Evolutionary conservation across 2,113 vertebrate species (phyloP).

Genomic region (Arizona elegans): DNA sequence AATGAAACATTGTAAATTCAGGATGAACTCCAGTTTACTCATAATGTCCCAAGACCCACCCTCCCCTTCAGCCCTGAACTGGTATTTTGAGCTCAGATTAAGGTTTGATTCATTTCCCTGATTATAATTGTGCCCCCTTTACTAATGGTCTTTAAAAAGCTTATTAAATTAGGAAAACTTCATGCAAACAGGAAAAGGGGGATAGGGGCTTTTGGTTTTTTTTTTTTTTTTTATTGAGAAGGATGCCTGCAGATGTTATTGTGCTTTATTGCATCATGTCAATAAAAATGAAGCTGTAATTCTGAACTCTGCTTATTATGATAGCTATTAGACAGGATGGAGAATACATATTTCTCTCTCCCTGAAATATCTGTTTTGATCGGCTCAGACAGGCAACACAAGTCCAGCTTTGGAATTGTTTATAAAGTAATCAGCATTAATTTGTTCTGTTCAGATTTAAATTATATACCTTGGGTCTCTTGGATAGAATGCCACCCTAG

Average conservation of each 20-base stretch:
- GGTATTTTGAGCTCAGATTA: background rate
- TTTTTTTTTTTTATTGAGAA: background rate
- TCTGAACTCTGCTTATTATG: slow-evolving; percentile 44
- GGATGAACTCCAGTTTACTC: background rate
- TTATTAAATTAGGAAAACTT: slow-evolving; percentile 32
- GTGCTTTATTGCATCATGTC: slow-evolving; percentile 40
- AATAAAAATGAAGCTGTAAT: slow-evolving; percentile 56
- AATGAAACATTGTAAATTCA: background rate
- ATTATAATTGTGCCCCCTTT: slow-evolving; percentile 4
- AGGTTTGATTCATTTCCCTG: background rate
- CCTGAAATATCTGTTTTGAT: slow-evolving; percentile 68
- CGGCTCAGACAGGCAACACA: slow-evolving; percentile 65
- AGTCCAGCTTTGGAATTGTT: slow-evolving; percentile 70
- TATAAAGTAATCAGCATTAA: slow-evolving; percentile 76
- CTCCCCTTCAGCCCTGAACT: background rate
- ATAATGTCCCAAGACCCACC: background rate
- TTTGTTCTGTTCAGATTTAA: slow-evolving; percentile 75
- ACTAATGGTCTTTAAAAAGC: slow-evolving; percentile 23
- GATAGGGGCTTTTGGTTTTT: slow-evolving; percentile 6
- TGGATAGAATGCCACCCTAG: slow-evolving; percentile 70
- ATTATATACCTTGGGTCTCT: slow-evolving; percentile 70
- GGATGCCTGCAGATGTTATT: slow-evolving; percentile 21
- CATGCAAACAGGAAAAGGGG: slow-evolving; percentile 1
- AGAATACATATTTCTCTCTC: slow-evolving; percentile 30
- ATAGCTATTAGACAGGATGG: slow-evolving; percentile 34